These are phyloP conservation scores for Myotis daubentonii DNA, from an alignment of 2,797 vertebrate species.

Conservation along the genomic window DNA sequence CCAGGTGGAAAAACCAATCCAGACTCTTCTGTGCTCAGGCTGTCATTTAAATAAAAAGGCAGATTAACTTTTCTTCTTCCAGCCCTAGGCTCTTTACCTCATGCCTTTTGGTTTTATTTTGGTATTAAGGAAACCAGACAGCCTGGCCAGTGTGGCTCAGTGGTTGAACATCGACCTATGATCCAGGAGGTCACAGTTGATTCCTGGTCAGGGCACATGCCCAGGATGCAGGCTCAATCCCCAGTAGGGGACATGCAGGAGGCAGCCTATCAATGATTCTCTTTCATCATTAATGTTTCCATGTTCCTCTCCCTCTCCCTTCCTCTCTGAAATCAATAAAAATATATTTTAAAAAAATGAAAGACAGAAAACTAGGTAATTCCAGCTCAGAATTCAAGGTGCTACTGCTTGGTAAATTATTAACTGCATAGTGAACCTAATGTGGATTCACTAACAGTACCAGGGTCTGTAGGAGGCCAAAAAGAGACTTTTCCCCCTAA, in stretches of 20 bases:
- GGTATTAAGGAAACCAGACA: slow-evolving; percentile 25
- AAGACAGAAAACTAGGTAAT: slow-evolving; percentile 8
- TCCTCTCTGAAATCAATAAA: too few species aligned
- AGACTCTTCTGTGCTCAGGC: slow-evolving; percentile 28
- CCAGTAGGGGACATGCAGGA: too few species aligned
- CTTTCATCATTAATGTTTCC: too few species aligned
- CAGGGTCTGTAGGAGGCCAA: neutral
- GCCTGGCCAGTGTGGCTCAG: too few species aligned
- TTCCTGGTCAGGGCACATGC: too few species aligned
- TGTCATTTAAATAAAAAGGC: slow-evolving; percentile 33
- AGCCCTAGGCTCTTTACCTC: neutral
- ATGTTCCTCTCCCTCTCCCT: too few species aligned
- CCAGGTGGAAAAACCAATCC: slow-evolving; percentile 52
- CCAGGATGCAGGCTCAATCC: too few species aligned
- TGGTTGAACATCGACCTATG: too few species aligned
- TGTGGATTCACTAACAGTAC: slow-evolving; percentile 31
- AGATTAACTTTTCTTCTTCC: neutral
- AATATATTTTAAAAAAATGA: too few species aligned
- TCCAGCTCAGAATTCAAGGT: slow-evolving; percentile 15
- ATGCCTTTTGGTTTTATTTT: slow-evolving; percentile 68
- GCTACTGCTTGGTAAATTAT: slow-evolving; percentile 31
- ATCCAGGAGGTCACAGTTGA: too few species aligned
- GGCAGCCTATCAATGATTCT: too few species aligned
- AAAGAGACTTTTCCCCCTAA: neutral
- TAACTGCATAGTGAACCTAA: slow-evolving; percentile 45